A percentile compares a stretch with the other conserved stretches of the same genome.
These are phyloP conservation scores for Bucorvus abyssinicus DNA, from an alignment of 2,797 vertebrate genomes.

Conservation along the genomic window DNA sequence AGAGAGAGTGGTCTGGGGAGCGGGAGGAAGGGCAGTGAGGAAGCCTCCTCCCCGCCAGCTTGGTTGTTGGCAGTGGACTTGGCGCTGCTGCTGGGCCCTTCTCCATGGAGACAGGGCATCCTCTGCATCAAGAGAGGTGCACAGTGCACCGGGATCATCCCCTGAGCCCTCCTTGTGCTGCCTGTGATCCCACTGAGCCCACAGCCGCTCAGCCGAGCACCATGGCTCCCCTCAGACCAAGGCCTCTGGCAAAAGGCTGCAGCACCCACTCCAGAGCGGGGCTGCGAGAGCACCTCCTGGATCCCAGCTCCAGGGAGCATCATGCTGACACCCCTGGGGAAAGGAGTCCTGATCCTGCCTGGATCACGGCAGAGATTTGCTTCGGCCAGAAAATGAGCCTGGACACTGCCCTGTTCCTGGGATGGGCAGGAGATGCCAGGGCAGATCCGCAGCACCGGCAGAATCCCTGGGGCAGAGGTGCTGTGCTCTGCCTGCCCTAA, in stretches of 20 bases:
- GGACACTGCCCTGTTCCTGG: not conserved
- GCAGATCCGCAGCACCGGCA: not conserved
- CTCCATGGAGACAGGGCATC: not conserved
- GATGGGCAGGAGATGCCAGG: rapidly evolving
- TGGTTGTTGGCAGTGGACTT: rapidly evolving
- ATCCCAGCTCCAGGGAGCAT: not conserved
- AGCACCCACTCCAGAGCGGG: rapidly evolving
- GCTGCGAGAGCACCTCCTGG: not conserved
- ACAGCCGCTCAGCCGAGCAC: rapidly evolving
- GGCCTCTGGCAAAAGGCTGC: not conserved
- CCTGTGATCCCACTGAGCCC: not conserved
- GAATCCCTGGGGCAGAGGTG: not conserved
- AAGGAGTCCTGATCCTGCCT: not conserved
- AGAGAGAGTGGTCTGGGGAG: not conserved
- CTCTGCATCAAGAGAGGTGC: not conserved
- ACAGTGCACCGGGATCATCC: rapidly evolving
- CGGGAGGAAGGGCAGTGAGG: not conserved
- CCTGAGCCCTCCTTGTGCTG: not conserved
- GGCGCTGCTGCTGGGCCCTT: not conserved
- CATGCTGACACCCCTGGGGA: rapidly evolving
- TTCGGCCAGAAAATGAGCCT: not conserved
- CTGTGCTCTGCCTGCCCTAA: rapidly evolving
- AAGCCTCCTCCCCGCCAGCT: not conserved
- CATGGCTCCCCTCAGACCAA: not conserved
- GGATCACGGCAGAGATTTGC: not conserved